phyloP scores from a whole-genome alignment of 2,797 vertebrate species.

The Acrossocheilus wenchowensis region DNA sequence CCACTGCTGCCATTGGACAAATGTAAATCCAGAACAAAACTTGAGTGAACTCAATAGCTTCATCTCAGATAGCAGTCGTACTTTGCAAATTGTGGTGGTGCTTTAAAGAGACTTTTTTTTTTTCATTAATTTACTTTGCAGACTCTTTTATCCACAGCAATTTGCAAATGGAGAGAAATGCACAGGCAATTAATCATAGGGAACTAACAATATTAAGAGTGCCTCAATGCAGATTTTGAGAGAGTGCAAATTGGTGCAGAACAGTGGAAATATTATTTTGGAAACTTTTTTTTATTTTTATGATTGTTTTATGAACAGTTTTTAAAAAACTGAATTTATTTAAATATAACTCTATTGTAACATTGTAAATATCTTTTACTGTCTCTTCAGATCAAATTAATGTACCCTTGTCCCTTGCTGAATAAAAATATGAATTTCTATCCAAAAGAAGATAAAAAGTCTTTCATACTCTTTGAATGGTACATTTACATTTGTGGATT shows the following conservation, averaged over 20 bases:
- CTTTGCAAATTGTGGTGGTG: background rate
- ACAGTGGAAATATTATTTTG: background rate
- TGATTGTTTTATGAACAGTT: background rate
- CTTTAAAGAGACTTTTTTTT: background rate
- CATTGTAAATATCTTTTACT: background rate
- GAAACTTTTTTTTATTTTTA: background rate
- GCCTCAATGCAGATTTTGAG: background rate
- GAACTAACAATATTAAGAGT: slow-evolving; percentile 6
- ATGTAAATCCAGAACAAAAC: slow-evolving; percentile 37
- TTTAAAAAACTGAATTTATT: background rate
- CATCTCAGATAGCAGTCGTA: background rate
- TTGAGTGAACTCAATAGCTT: slow-evolving; percentile 3
- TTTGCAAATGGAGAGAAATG: background rate
- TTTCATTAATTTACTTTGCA: background rate
- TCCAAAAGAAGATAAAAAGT: background rate
- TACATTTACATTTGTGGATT: background rate
- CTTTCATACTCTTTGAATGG: background rate
- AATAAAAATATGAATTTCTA: background rate
- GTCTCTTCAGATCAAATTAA: background rate
- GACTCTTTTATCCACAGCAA: background rate
- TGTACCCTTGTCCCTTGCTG: background rate
- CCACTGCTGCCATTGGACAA: slow-evolving; percentile 34
- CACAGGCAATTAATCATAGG: slow-evolving; percentile 4
- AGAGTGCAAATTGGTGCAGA: slow-evolving; percentile 2
- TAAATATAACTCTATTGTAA: no score